Evolutionary conservation across 2,888 invertebrate species (phyloP).

Genomic region (Drosophila limbata): DNA sequence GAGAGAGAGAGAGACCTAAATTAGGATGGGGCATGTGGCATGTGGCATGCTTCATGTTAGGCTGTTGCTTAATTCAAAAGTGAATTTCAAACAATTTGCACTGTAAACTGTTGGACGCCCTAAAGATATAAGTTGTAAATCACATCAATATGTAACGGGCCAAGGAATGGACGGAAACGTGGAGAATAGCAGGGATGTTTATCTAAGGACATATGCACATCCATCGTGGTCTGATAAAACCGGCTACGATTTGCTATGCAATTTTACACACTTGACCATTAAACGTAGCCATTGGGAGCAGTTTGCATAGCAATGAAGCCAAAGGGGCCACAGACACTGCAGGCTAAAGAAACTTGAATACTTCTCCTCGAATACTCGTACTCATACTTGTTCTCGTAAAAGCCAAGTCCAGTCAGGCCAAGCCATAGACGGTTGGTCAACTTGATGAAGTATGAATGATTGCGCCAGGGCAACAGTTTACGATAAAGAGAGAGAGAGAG

Average conservation of each 20-base stretch:
- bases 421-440: conserved; percentile 70
- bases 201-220: conserved; percentile 62
- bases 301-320: conserved; percentile 80
- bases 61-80: conserved; percentile 68
- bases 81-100: conserved; percentile 81
- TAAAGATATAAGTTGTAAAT: conserved; percentile 82
- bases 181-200: conserved; percentile 71
- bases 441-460: conserved; percentile 82
- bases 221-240: conserved; percentile 33
- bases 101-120: conserved; percentile 71
- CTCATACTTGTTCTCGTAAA: conserved; percentile 25
- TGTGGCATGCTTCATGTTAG: conserved; percentile 6
- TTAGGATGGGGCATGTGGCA: conserved; percentile 1
- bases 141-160: conserved; percentile 81
- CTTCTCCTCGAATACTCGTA: not conserved
- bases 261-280: conserved; percentile 83
- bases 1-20: conserved; percentile 1
- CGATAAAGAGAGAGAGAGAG: conserved; percentile 6
- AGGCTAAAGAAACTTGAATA: conserved; percentile 42
- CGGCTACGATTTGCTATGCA: conserved; percentile 78
- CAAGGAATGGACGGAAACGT: conserved; percentile 29
- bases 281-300: conserved; percentile 82
- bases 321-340: conserved; percentile 34
- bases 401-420: conserved; percentile 34
- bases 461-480: conserved; percentile 52